A percentile compares a stretch with the other conserved stretches of the same genome.
These are phyloP conservation scores for Sigmodon hispidus DNA, from an alignment of 2,113 vertebrate genomes.

Conservation along the genomic window DNA sequence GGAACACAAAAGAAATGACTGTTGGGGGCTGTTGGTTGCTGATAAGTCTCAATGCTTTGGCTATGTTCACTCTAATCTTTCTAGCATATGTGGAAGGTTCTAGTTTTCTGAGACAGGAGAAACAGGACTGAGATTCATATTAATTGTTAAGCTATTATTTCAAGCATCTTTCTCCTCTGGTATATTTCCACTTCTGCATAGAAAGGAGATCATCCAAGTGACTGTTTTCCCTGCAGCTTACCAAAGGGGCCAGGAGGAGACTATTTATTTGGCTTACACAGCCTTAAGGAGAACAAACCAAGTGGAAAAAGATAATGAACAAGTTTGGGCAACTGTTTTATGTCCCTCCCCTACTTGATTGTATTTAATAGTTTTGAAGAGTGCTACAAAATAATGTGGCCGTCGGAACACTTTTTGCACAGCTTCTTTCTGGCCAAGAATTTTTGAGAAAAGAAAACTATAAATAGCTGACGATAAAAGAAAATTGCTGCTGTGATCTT, in stretches of 20 bases:
- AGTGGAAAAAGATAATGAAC: slow-evolving; percentile 38
- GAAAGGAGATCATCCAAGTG: neutral
- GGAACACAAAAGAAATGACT: neutral
- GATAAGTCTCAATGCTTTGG: slow-evolving; percentile 5
- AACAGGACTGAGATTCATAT: neutral
- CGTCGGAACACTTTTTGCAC: slow-evolving; percentile 76
- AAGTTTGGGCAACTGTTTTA: neutral
- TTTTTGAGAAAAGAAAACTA: slow-evolving; percentile 81
- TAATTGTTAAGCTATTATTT: neutral
- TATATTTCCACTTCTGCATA: neutral
- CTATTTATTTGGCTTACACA: slow-evolving; percentile 49
- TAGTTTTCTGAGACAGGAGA: neutral
- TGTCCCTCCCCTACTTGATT: slow-evolving; percentile 24
- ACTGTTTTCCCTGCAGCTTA: neutral
- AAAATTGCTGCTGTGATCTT: slow-evolving; percentile 79
- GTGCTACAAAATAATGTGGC: slow-evolving; percentile 72
- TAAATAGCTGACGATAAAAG: slow-evolving; percentile 81
- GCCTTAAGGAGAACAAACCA: slow-evolving; percentile 27
- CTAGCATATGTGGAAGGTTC: neutral
- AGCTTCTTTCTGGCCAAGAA: slow-evolving; percentile 72
- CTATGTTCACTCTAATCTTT: neutral
- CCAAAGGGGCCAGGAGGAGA: neutral
- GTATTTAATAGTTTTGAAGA: slow-evolving; percentile 72
- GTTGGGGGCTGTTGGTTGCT: neutral
- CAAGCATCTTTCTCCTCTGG: neutral